Conservation (phyloP, 2,113 vertebrate genomes). For the Dromaius novaehollandiae region DNA sequence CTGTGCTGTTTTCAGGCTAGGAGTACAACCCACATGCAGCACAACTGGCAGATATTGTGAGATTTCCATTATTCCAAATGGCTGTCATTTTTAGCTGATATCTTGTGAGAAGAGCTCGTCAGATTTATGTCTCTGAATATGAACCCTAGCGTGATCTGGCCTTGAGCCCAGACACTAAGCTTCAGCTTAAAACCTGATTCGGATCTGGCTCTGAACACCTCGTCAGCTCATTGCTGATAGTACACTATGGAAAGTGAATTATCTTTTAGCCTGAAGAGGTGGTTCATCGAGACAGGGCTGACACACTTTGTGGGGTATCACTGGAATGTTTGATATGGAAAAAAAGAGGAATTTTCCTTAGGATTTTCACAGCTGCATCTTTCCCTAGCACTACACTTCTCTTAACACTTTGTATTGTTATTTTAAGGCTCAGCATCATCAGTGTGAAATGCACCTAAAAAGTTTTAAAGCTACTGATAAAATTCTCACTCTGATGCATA, state of each 20-base stretch:
- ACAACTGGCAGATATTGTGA: not conserved
- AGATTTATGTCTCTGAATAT: not conserved
- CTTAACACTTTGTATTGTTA: not conserved
- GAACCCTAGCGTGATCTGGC: not conserved
- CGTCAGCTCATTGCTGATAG: not conserved
- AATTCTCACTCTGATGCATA: not conserved
- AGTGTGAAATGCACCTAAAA: not conserved
- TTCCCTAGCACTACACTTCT: not conserved
- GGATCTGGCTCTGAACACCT: not conserved
- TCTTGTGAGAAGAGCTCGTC: not conserved
- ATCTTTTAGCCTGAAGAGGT: not conserved
- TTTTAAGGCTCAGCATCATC: not conserved
- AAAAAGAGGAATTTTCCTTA: not conserved
- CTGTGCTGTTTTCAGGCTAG: not conserved
- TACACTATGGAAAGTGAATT: not conserved
- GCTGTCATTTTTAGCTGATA: not conserved
- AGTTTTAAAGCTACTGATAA: not conserved
- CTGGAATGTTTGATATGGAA: not conserved
- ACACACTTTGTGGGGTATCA: not conserved
- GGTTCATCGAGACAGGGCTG: not conserved
- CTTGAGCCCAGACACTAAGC: not conserved
- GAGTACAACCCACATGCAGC: not conserved
- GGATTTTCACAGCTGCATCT: not conserved
- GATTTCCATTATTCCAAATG: not conserved
- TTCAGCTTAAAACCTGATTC: not conserved